A percentile compares a stretch with the other conserved stretches of the same genome.
Evolutionary conservation across 2,888 invertebrate species (phyloP).

Genomic region (Callyntrura guangdongensis): DNA sequence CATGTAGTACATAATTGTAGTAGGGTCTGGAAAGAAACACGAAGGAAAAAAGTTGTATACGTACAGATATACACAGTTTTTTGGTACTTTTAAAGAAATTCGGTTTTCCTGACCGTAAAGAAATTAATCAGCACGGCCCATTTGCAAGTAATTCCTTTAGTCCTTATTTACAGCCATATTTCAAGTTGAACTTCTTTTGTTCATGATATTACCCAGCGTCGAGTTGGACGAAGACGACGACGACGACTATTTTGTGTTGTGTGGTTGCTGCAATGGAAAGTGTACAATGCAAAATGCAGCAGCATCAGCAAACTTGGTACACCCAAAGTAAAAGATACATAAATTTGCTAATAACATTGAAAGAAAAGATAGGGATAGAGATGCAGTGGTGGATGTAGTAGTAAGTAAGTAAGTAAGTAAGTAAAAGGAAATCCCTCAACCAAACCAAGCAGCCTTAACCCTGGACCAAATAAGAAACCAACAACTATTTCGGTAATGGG

Average conservation of each 20-base stretch:
- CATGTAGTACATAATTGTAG: neutral
- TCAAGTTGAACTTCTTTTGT: slow-evolving; percentile 71
- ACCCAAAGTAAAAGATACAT: slow-evolving; percentile 43
- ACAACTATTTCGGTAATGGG: slow-evolving; percentile 50
- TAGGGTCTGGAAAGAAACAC: neutral
- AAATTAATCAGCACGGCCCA: slow-evolving; percentile 78
- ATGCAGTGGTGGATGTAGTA: neutral
- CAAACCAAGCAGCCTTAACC: slow-evolving; percentile 64
- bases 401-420: neutral
- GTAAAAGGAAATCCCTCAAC: slow-evolving; percentile 47
- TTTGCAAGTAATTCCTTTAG: slow-evolving; percentile 78
- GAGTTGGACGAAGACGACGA: neutral
- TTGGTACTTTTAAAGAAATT: slow-evolving; percentile 63
- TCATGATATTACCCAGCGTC: slow-evolving; percentile 58
- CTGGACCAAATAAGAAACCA: slow-evolving; percentile 60
- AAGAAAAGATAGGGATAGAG: slow-evolving; percentile 22
- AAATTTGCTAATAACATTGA: slow-evolving; percentile 72
- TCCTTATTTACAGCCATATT: slow-evolving; percentile 74
- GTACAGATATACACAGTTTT: neutral
- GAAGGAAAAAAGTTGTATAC: slow-evolving; percentile 17
- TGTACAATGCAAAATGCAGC: slow-evolving; percentile 46
- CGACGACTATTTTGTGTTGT: neutral
- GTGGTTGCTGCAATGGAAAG: neutral
- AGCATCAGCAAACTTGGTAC: slow-evolving; percentile 5
- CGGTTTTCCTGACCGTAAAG: slow-evolving; percentile 71